Evolutionary conservation across 2,113 vertebrate species (phyloP), one percentile per base, ranked within the genome.

Genomic region (Sprattus sprattus): DNA sequence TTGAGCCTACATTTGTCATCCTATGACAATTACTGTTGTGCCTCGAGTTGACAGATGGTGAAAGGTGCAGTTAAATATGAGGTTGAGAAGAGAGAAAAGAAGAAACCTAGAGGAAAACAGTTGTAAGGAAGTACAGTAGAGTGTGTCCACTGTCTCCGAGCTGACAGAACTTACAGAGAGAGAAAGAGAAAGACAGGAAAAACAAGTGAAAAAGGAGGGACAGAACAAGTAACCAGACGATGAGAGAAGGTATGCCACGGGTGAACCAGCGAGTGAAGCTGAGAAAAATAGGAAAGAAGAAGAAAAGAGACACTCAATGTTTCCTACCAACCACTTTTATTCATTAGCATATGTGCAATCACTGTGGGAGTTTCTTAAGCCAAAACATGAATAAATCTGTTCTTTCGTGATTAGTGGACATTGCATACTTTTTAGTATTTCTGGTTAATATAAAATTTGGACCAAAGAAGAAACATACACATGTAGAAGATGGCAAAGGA

Each of bases 1-100:
- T 52, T 13, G 78, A 86, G 80, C 84, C 64, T 87, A 81, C 87
- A 88, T 87, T 89, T 85, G 84, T 87, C 64, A 86, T 87, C 71
- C 60, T 81, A 60, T 87, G 75, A 10, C 52, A 84, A 85, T 90
- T 88, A 84, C 86, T 39, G 86, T 85, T 45, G 82, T 32, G 87
- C 86, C 89, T 89, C 89, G 89, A 89, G 46, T 64, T 64, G 52
- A 4, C 57, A n/a, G 6, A 64, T 3, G 49, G 67, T 80, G 11
- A 67, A 50, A 45, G 32, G 15, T n/a, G n/a, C 2, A n/a, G 57
- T 64, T 18, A 64, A 64, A 9, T n/a, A 64, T n/a, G 57, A 22
- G 1, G 49, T 16, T 32, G 6, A 4, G 28, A 39, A 67, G 28
- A 20, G 20, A 78, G 75, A 25, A 47, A 64, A 25, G 20, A 22